Evolutionary conservation across 2,888 invertebrate genomes (phyloP), one percentile per base, ranked within the genome.

Genomic region (Pycnomerus fuliginosus): DNA sequence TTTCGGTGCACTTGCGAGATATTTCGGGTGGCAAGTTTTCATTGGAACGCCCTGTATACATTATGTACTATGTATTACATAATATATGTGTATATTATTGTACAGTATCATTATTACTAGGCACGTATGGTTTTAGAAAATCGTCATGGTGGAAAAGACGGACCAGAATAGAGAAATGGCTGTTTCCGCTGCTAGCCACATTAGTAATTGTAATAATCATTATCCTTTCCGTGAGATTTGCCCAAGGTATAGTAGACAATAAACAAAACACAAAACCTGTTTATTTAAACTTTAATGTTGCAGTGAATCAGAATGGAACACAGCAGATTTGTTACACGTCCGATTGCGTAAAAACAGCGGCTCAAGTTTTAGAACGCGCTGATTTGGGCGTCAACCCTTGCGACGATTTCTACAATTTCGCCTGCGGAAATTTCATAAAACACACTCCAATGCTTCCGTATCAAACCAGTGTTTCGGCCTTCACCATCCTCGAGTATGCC

Each of bases 311-410:
- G 20, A 14, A 12, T 4, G 23, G 5, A 23, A 42, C 31, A 37
- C 8, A 31, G 3, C 22, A 34, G 23, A 31, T 49, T 27, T 54
- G 54, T 80, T 45, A 75, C 79, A 1, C 74, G 82, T 11, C 87
- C 4, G 23, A 84, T 58, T 91, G 90, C 71, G 76, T 90, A 32
- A 80, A 84, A 62, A 81, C 85, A 83, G 85, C 87, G 0, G 80
- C 84, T 0, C 77, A 77, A 48, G 71, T 87, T 8, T 69, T 87
- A 20, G 70, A 75, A 43, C 83, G 81, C 60, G 80, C 87, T 78
- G 82, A 87, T 54, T 67, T 74, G 1, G 66, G 70, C 1, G 79
- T 80, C 10, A 80, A 86, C 50, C 87, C 87, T 0, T 87, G 87
- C 61, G 83, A 86, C 50, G 84, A 87, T 62, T 87, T 88, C 70